A percentile compares a stretch with the other conserved stretches of the same genome.
phyloP scores from a whole-genome alignment of 2,797 vertebrate genomes.

The Myiothlypis coronata region DNA sequence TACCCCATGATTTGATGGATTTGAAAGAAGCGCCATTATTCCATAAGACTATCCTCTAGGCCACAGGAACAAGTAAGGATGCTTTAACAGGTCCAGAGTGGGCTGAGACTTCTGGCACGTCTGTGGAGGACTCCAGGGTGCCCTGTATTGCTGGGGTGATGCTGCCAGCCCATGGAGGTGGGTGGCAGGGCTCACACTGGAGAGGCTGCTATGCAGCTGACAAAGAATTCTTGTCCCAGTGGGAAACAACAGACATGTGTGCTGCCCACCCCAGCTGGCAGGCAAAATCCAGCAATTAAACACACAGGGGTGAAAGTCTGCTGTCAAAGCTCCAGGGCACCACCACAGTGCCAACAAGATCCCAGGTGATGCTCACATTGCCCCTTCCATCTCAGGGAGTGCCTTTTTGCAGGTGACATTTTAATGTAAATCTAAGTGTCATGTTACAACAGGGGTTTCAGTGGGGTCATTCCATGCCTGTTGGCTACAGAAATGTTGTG shows the following conservation, averaged over 20 bases:
- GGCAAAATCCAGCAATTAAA: constrained; percentile 33
- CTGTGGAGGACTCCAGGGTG: background rate
- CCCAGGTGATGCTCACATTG: background rate
- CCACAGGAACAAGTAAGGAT: background rate
- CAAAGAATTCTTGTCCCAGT: background rate
- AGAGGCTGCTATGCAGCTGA: background rate
- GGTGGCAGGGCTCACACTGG: background rate
- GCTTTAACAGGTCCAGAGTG: background rate
- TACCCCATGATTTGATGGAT: background rate
- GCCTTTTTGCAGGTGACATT: background rate
- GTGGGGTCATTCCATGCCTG: background rate
- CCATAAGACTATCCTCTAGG: background rate
- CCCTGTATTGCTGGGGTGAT: background rate
- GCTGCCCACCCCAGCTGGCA: background rate
- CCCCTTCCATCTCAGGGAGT: background rate
- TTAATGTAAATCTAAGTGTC: background rate
- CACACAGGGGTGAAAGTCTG: background rate
- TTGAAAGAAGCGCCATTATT: background rate
- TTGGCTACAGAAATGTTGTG: background rate
- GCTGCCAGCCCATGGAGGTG: background rate
- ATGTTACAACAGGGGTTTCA: background rate
- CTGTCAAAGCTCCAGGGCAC: background rate
- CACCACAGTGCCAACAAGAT: background rate
- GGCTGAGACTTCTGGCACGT: background rate
- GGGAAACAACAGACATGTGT: background rate